Evolutionary conservation across 2,888 invertebrate species (phyloP), one percentile per base, ranked within the genome.

Genomic region (Eupithecia abbreviata): DNA sequence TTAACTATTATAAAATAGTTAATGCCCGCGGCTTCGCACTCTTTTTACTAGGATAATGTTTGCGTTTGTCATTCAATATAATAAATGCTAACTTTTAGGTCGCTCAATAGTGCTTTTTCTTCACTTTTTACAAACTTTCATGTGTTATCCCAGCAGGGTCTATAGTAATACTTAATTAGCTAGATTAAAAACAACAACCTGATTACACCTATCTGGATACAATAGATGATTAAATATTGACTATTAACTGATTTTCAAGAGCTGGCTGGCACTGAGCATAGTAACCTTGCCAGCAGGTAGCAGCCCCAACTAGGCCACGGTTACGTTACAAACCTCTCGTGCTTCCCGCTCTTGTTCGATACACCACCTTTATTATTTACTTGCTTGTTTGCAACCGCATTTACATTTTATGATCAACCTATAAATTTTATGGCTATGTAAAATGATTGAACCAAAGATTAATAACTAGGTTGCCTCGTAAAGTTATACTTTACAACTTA

Each of bases 241-340:
- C 45, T 58, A 2, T 30, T 30, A 30, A 30, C 41, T 15, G 5
- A 66, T 41, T 67, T 67, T n/a, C 0, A 41, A 66, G 66, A 9
- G 67, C 7, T 43, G 12, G 67, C 7, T 43, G 12, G 42, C 15
- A 7, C 66, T 7, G 13, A 66, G 67, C 43, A 41, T 58, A 77
- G 75, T 67, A 71, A 58, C 75, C 72, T 71, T 73, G 77, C 58
- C 55, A 51, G 73, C 78, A 72, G 75, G 71, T 74, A 81, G 84
- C 80, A 82, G 81, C 81, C 43, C 80, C 87, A 92, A 90, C 85
- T 91, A 90, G 92, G 91, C 91, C 92, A 91, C 84, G 91, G 91
- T 88, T 91, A 86, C 88, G 84, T 84, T 83, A 75, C 74, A 79
- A 62, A 10, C 10, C 62, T 82, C 81, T 86, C 83, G 86, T 86